phyloP scores from a whole-genome alignment of 2,888 invertebrate species.

The Nemapogon koenigi region DNA sequence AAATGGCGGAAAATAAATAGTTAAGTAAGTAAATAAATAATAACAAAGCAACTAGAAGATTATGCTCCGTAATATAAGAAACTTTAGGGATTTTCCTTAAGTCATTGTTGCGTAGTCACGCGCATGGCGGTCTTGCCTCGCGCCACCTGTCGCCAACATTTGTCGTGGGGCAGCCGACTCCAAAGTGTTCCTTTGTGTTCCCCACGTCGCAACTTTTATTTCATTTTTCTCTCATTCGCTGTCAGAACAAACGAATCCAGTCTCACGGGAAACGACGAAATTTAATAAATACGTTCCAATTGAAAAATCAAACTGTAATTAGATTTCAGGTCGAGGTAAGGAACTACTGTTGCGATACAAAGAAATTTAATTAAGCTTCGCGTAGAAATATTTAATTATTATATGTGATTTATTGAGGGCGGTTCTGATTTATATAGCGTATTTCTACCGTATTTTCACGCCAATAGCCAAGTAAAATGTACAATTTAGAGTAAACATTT shows the following conservation, averaged over 20 bases:
- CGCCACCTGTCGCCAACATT: slow-evolving; percentile 23
- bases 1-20: too few species aligned
- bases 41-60: too few species aligned
- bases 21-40: too few species aligned
- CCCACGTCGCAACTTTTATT: slow-evolving; percentile 30
- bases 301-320: slow-evolving; percentile 11
- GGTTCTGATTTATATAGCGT: too few species aligned
- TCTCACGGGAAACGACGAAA: slow-evolving; percentile 8
- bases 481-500: too few species aligned
- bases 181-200: slow-evolving; percentile 41
- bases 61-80: too few species aligned
- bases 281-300: slow-evolving; percentile 10
- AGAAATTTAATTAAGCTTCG: too few species aligned
- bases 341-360: too few species aligned
- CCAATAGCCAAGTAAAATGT: too few species aligned
- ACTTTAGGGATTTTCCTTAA: slow-evolving; percentile 29
- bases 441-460: too few species aligned
- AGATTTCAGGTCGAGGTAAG: slow-evolving; percentile 4
- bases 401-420: too few species aligned
- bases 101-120: slow-evolving; percentile 45
- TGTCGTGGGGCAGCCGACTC: slow-evolving; percentile 33
- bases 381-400: too few species aligned
- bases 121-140: slow-evolving; percentile 20
- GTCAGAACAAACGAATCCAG: slow-evolving; percentile 26
- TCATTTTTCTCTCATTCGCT: slow-evolving; percentile 29